phyloP scores from a whole-genome alignment of 2,797 vertebrate genomes.

The Rhinella marina region DNA sequence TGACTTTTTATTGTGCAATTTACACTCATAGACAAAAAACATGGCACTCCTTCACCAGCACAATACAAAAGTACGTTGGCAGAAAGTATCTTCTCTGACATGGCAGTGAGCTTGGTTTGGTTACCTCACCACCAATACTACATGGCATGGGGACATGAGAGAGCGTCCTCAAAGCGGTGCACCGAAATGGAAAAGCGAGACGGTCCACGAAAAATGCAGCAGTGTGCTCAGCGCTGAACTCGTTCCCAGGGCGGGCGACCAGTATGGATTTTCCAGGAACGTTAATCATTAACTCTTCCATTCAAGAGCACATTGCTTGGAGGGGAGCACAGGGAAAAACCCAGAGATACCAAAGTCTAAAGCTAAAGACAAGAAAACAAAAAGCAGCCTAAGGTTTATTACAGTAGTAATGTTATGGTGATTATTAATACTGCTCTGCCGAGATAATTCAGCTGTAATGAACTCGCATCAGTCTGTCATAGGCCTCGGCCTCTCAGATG shows the following conservation, averaged over 20 bases:
- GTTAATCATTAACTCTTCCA: slow-evolving; percentile 16
- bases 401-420: neutral
- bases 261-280: slow-evolving; percentile 6
- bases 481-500: neutral
- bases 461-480: neutral
- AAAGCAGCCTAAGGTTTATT: neutral
- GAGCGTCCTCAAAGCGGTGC: slow-evolving; percentile 8
- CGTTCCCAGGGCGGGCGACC: neutral
- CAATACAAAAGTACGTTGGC: slow-evolving; percentile 72
- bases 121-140: neutral
- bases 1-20: slow-evolving; percentile 57
- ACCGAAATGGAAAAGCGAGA: slow-evolving; percentile 20
- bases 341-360: slow-evolving; percentile 3
- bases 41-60: slow-evolving; percentile 73
- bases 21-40: slow-evolving; percentile 56
- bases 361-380: neutral
- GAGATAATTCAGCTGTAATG: neutral
- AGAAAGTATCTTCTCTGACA: slow-evolving; percentile 61
- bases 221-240: neutral
- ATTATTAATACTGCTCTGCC: neutral
- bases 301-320: slow-evolving; percentile 1
- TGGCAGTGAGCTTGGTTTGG: slow-evolving; percentile 60
- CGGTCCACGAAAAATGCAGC: slow-evolving; percentile 6
- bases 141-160: neutral
- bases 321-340: neutral